Conservation (phyloP, 2,113 vertebrate species). For the Brachypodius melanocephalos region DNA sequence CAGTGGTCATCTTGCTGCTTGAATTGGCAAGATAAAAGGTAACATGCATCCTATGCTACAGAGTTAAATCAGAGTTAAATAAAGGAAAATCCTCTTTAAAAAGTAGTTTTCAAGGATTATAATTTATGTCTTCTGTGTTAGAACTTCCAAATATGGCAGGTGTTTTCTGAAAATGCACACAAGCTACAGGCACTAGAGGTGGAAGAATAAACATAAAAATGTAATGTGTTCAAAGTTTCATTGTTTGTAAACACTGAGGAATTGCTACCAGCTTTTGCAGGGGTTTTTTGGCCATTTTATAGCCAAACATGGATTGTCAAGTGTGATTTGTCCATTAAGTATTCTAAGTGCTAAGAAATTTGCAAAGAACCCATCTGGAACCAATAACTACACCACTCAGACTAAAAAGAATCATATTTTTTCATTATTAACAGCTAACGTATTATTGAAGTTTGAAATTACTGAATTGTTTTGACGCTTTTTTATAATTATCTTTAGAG, state of each 20-base stretch:
- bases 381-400: background rate
- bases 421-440: background rate
- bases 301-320: background rate
- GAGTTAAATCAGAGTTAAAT: background rate
- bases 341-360: background rate
- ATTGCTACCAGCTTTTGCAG: background rate
- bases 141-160: background rate
- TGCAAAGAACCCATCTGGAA: background rate
- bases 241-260: conserved; percentile 7
- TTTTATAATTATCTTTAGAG: background rate
- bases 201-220: background rate
- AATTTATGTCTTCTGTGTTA: background rate
- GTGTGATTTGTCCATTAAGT: background rate
- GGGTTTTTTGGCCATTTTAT: background rate
- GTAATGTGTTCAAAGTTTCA: background rate
- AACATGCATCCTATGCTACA: background rate
- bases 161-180: background rate
- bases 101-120: background rate
- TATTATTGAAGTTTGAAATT: conserved; percentile 18
- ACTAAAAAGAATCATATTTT: background rate
- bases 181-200: background rate
- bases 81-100: background rate
- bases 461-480: conserved; percentile 7
- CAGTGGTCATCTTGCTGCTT: background rate
- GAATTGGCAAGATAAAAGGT: background rate